Conservation (phyloP, 2,113 vertebrate genomes). For the Reinhardtius hippoglossoides region DNA sequence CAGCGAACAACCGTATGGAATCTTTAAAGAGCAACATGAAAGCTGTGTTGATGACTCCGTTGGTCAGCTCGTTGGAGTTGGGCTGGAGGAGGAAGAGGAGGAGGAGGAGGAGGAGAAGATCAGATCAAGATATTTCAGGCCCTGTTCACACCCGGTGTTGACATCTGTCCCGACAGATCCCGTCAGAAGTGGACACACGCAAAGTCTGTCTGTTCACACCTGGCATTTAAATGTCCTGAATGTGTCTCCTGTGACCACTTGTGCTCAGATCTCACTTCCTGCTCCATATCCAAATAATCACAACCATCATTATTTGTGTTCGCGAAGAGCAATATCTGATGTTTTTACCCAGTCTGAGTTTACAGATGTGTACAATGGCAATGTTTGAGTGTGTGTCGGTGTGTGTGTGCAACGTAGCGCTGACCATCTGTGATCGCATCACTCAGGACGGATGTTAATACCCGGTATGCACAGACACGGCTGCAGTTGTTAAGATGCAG, state of each 20-base stretch:
- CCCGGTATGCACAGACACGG: too few species aligned
- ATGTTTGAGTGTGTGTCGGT: too few species aligned
- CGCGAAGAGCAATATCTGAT: too few species aligned
- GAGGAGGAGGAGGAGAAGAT: background rate
- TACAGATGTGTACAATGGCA: too few species aligned
- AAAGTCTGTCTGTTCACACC: background rate
- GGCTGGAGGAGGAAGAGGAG: slow-evolving; percentile 82
- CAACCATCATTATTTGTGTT: too few species aligned
- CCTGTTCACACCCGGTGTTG: background rate
- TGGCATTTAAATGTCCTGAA: background rate
- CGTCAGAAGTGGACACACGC: too few species aligned
- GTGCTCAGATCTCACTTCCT: too few species aligned
- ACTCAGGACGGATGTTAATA: background rate
- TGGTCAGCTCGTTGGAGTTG: slow-evolving; percentile 96
- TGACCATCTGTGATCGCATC: too few species aligned
- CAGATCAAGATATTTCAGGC: background rate
- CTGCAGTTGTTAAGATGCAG: background rate
- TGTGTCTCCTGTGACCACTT: background rate
- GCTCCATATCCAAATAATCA: too few species aligned
- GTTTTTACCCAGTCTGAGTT: too few species aligned
- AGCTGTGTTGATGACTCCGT: slow-evolving; percentile 96
- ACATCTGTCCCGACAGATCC: background rate
- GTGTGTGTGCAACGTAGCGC: too few species aligned
- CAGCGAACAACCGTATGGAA: slow-evolving; percentile 95
- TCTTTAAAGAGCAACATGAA: slow-evolving; percentile 99